These are phyloP conservation scores for Contarinia nasturtii DNA, from an alignment of 1,140 invertebrate species.

Conservation along the genomic window DNA sequence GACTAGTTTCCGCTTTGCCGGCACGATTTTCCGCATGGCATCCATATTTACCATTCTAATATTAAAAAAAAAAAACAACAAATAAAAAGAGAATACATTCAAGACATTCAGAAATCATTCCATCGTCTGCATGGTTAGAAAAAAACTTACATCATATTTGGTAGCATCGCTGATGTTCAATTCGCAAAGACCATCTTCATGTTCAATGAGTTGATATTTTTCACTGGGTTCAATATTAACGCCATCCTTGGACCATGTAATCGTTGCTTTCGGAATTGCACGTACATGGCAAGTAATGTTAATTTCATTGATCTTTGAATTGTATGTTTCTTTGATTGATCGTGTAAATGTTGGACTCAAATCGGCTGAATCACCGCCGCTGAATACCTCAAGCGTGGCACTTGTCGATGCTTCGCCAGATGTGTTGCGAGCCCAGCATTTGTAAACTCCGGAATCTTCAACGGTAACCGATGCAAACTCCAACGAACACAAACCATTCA, in stretches of 20 bases:
- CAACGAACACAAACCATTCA: conserved; percentile 41
- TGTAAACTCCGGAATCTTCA: conserved; percentile 40
- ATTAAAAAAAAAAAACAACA: not conserved
- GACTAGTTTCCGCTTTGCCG: conserved; percentile 18
- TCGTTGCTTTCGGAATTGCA: conserved; percentile 43
- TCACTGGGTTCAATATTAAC: conserved; percentile 28
- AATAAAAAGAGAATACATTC: too few relatives aligned
- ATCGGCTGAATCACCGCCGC: conserved; percentile 17
- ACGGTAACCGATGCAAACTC: conserved; percentile 33
- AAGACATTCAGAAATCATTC: not conserved
- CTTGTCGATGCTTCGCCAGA: conserved; percentile 16
- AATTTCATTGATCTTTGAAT: conserved; percentile 45
- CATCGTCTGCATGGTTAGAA: not conserved
- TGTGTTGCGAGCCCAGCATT: conserved; percentile 38
- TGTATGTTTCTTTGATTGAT: conserved; percentile 37
- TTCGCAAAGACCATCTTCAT: conserved; percentile 49
- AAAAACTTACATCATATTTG: conserved; percentile 28
- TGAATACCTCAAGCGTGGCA: conserved; percentile 18
- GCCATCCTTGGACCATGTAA: conserved; percentile 62
- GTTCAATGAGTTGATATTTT: conserved; percentile 30
- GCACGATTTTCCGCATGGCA: conserved; percentile 39
- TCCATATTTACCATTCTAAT: conserved; percentile 53
- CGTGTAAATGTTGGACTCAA: conserved; percentile 22
- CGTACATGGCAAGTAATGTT: conserved; percentile 56
- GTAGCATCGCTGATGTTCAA: conserved; percentile 43